Evolutionary conservation across 2,888 invertebrate genomes (phyloP), one percentile per base, ranked within the genome.

Genomic region (Crioceris asparagi): DNA sequence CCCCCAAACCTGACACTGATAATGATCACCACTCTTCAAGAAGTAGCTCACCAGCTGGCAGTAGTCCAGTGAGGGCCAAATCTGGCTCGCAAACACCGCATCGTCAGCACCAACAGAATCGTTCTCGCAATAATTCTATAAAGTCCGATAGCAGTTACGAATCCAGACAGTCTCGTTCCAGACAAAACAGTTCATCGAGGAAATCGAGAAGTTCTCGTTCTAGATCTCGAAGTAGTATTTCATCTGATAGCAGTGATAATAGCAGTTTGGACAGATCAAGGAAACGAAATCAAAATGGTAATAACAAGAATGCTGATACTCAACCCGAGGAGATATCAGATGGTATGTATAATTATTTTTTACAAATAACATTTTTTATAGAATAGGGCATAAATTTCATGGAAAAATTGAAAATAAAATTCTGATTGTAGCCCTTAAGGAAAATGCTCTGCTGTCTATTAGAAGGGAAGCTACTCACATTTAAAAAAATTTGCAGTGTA

Each of bases 281-380:
- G 30, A 53, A 59, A 36, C 61, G 57, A 38, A 56, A 55, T 41
- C 59, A 56, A 44, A 57, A 54, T 47, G 48, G 49, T 35, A 41
- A 15, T 6, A 27, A 38, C 29, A 57, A 54, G 31, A 39, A 44
- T 35, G 45, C 46, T 11, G 61, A 63, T 50, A 57, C 59, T 42
- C 62, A 61, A 52, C 59, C 75, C 32, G 76, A 76, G 60, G 75
- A 75, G 62, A 75, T 76, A 54, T 76, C 76, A 40, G 77, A 77
- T 54, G 75, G 75, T 74, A 63, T 52, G 45, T 46, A 16, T 39
- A 17, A 25, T 35, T 30, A 12, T 6, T 12, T 32, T 35, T 35
- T 18, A 39, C 5, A 21, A 17, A 3, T 26, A 35, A 3, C 25
- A 25, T 11, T 11, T 11, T 25, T 25, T 2, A n/a, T n/a, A n/a